Evolutionary conservation across 2,113 vertebrate species (phyloP).

Genomic region (Podiceps cristatus): DNA sequence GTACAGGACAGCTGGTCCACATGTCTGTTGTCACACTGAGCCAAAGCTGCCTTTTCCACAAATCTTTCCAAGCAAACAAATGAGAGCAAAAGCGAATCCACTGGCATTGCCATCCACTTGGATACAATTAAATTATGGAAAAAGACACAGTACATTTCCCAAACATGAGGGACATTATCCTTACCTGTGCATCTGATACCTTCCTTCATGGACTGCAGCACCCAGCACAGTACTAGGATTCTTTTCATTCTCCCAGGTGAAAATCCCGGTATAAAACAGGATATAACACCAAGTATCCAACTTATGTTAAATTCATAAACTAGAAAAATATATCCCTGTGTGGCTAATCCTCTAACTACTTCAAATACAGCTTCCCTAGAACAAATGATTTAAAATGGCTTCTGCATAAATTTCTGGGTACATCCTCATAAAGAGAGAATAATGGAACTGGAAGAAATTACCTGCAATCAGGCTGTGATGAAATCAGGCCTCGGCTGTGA

Average conservation of each 20-base stretch:
- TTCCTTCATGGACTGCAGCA: neutral
- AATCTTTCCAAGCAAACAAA: neutral
- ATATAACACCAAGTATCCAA: neutral
- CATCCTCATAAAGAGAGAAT: neutral
- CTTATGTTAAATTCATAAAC: neutral
- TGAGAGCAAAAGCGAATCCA: neutral
- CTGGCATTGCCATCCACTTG: neutral
- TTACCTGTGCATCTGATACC: neutral
- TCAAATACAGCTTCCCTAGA: neutral
- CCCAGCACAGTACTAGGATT: neutral
- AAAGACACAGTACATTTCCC: neutral
- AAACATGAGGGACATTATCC: fast-evolving
- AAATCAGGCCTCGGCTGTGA: neutral
- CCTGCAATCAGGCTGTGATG: neutral
- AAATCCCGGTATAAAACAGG: neutral
- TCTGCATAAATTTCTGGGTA: neutral
- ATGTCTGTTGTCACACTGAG: neutral
- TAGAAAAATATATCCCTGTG: neutral
- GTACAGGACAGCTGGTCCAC: neutral
- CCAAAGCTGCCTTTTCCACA: neutral
- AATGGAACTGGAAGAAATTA: neutral
- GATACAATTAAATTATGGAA: neutral
- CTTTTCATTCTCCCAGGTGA: neutral
- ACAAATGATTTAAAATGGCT: neutral
- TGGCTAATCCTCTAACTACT: neutral